Percentiles rank a stretch among this genome's conserved stretches.
Conservation (phyloP, 92 coral and sea anemone genomes). For the Umimayanthus chanpuru region DNA sequence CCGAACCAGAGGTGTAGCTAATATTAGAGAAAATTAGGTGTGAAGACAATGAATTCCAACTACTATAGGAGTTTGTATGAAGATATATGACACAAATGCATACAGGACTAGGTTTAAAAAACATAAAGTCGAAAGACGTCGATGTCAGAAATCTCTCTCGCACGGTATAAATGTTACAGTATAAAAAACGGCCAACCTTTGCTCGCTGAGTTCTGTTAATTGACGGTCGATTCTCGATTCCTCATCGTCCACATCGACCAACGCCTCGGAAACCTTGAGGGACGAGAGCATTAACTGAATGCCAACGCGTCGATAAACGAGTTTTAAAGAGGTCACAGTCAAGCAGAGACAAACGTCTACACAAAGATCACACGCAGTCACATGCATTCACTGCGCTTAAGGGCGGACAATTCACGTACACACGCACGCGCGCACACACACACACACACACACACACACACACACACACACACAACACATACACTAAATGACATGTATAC, state of each 20-base stretch:
- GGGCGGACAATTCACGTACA: background rate
- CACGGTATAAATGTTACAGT: no score
- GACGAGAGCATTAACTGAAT: background rate
- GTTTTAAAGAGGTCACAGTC: background rate
- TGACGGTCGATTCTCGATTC: constrained; percentile 92
- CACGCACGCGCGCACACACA: background rate
- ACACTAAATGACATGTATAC: background rate
- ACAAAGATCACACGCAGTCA: background rate
- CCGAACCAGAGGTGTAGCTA: no score
- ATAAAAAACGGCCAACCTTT: constrained; percentile 73
- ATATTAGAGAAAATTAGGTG: no score
- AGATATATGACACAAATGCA: no score
- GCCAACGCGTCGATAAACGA: background rate
- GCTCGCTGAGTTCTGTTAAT: constrained; percentile 92
- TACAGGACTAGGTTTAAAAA: no score
- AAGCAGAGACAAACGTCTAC: no score
- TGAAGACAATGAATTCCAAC: no score
- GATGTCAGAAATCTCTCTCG: no score
- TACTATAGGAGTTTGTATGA: no score
- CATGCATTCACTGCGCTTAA: background rate
- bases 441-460: background rate
- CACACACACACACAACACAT: background rate
- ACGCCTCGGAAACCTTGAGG: constrained; percentile 88
- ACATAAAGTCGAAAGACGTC: no score
- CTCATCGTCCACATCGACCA: constrained; percentile 95